phyloP scores from a whole-genome alignment of 2,888 invertebrate species.

The Drosophila falleni region DNA sequence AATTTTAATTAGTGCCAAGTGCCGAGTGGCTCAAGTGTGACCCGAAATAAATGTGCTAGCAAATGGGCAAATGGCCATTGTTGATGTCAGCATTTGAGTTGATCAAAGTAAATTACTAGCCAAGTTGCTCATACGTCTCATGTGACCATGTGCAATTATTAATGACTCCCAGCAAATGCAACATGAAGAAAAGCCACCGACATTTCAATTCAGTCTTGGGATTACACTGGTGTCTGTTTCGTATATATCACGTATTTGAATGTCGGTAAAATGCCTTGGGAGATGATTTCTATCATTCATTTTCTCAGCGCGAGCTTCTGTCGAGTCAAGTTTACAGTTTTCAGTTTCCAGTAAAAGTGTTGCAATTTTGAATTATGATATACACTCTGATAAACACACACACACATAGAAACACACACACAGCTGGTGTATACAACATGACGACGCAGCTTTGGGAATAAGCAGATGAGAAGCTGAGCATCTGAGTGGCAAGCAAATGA shows the following conservation, averaged over 20 bases:
- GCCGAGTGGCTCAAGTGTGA: constrained; percentile 55
- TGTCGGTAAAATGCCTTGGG: constrained; percentile 68
- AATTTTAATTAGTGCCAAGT: constrained; percentile 82
- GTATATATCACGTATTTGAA: constrained; percentile 54
- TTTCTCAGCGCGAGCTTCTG: constrained; percentile 48
- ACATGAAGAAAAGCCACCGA: constrained; percentile 44
- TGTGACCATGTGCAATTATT: constrained; percentile 65
- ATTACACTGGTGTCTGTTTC: constrained; percentile 38
- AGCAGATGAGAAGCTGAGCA: constrained; percentile 47
- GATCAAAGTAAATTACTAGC: constrained; percentile 62
- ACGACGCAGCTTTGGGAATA: constrained; percentile 72
- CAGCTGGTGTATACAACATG: constrained; percentile 25
- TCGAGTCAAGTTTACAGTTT: constrained; percentile 56
- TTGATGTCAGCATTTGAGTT: constrained; percentile 45
- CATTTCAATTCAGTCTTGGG: constrained; percentile 63
- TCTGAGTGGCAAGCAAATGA: constrained; percentile 66
- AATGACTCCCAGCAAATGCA: constrained; percentile 52
- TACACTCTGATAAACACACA: neutral
- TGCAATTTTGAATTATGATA: constrained; percentile 71
- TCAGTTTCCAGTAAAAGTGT: constrained; percentile 51
- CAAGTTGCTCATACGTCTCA: constrained; percentile 55
- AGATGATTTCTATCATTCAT: constrained; percentile 76
- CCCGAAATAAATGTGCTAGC: constrained; percentile 48
- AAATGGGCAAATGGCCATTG: constrained; percentile 9
- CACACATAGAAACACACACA: neutral